Base-by-base conservation (phyloP, 2,888 invertebrate genomes). In the Xestia rhomboidea region DNA sequence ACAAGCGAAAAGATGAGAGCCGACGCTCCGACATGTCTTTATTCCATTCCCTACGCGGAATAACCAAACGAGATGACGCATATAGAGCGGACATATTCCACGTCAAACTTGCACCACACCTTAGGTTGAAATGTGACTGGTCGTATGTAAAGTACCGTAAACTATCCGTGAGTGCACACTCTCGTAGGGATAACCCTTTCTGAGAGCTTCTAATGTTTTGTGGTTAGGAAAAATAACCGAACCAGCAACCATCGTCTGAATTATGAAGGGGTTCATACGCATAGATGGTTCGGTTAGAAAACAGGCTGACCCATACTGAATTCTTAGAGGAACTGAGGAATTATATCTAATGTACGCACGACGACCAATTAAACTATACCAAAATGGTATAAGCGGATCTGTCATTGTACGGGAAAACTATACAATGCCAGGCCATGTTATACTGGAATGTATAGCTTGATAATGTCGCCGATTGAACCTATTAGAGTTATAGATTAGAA, bases 301-400 rank as follows among this genome's bases (percentile, higher is more conserved):
- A 51, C 30, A 30, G 21, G 11, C 11, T 18, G 15, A n/a, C 24
- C 34, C 13, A 11, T 41, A 1, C 41, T 41, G 66, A 70, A 62
- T 30, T 66, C 49, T 44, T 46, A 68, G 27, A 80, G n/a, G 38
- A 44, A 46, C 18, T 63, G 30, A 54, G 30, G 46, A 41, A 30
- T 18, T 57, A 64, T 41, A 60, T n/a, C n/a, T n/a, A n/a, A 18
- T 30, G 15, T 27, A 18, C 27, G 57, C 57, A 60, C 27, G 27
- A 60, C 57, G 27, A 34, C 30, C 30, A 34, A 62, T 21, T 30
- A 34, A 62, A 8, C 30, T 60, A 30, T 30, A 62, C 4, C 1
- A 18, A 60, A 30, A 10, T 30, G 8, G 30, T 18, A 57, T 6
- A 30, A 21, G 8, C 1, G 4, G 30, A 30, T 34, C 30, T 34